Percentiles rank a stretch among this genome's conserved stretches.
These are phyloP conservation scores for Diceros bicornis DNA, from an alignment of 2,797 vertebrate genomes.

Conservation along the genomic window DNA sequence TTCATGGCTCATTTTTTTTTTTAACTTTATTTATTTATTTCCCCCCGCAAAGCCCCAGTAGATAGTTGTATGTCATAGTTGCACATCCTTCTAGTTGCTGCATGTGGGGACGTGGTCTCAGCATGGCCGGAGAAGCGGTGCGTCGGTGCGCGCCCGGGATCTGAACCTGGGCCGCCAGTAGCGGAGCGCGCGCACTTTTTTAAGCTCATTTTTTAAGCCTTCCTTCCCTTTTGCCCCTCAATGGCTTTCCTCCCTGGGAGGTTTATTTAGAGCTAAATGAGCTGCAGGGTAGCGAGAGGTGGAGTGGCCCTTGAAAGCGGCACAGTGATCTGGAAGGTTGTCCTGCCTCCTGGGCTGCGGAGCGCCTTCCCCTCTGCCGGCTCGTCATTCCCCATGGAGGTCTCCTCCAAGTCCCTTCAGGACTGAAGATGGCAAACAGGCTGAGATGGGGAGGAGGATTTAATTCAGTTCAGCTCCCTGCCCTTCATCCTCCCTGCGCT, in stretches of 20 bases:
- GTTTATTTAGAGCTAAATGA: not conserved
- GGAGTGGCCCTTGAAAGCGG: not conserved
- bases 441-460: not conserved
- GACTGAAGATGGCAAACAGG: not conserved
- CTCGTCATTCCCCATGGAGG: not conserved
- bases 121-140: too few species aligned
- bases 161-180: too few species aligned
- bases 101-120: too few species aligned
- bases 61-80: too few species aligned
- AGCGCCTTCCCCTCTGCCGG: not conserved
- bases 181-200: too few species aligned
- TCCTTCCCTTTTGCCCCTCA: not conserved
- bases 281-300: not conserved
- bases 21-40: too few species aligned
- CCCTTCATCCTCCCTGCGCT: not conserved
- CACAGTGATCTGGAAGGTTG: rapidly evolving
- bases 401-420: not conserved
- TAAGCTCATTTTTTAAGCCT: not conserved
- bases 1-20: not conserved
- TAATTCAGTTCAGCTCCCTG: not conserved
- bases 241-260: not conserved
- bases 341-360: not conserved
- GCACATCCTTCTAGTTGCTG: too few species aligned
- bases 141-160: too few species aligned
- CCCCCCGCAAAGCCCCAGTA: too few species aligned